These are phyloP conservation scores for Macrosteles quadrilineatus DNA, from an alignment of 1,140 invertebrate genomes.

Conservation along the genomic window DNA sequence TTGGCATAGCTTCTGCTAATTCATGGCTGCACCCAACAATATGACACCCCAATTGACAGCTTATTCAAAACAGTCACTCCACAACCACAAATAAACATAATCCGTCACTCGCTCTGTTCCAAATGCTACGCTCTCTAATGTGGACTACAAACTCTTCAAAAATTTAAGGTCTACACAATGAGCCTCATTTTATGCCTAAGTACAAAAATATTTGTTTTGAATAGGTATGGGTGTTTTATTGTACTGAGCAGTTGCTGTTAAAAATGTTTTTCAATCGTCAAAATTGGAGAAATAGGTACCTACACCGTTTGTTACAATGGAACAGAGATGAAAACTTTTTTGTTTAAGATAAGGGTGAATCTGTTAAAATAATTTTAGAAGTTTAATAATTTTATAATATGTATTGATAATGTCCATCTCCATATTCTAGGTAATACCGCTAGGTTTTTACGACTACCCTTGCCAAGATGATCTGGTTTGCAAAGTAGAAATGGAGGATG, in stretches of 20 bases:
- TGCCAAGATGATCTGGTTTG: slow-evolving; percentile 94
- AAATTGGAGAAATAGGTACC: not conserved
- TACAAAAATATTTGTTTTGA: too few species aligned
- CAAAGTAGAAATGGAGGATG: slow-evolving; percentile 88
- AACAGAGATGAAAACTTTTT: not conserved
- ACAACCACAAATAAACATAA: too few species aligned
- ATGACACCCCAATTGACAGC: too few species aligned
- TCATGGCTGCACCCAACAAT: too few species aligned
- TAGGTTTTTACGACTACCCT: slow-evolving; percentile 84
- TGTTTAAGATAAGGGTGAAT: not conserved
- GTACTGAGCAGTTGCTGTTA: not conserved
- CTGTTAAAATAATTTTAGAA: not conserved
- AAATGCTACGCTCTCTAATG: too few species aligned
- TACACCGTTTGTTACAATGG: not conserved
- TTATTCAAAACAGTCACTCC: too few species aligned
- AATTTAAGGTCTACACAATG: too few species aligned
- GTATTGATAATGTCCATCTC: not conserved
- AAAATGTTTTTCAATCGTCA: not conserved
- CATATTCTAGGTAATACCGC: slow-evolving; percentile 63
- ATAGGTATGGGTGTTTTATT: too few species aligned
- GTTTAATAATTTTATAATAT: not conserved
- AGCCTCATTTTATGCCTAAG: too few species aligned
- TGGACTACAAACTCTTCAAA: too few species aligned
- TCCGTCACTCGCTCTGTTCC: too few species aligned
- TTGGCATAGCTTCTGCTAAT: too few species aligned